These are phyloP conservation scores for Malacoraja senta DNA, from an alignment of 2,797 vertebrate species.

Conservation along the genomic window DNA sequence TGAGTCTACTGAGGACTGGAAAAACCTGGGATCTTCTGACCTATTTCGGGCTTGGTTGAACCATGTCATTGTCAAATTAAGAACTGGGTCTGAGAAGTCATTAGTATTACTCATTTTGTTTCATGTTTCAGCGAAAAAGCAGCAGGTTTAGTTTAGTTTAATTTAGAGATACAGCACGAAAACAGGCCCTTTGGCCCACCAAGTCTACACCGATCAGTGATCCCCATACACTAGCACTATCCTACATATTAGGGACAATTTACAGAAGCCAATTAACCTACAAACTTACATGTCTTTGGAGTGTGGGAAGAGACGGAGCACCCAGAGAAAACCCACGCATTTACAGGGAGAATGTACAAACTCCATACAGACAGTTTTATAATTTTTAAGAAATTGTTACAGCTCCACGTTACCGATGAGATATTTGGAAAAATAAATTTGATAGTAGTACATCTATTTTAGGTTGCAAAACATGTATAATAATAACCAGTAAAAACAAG, in stretches of 20 bases:
- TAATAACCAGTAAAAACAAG: background rate
- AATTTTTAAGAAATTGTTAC: background rate
- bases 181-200: too few relatives aligned
- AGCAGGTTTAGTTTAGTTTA: background rate
- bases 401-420: background rate
- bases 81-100: background rate
- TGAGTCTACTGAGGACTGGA: background rate
- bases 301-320: too few relatives aligned
- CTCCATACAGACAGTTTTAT: background rate
- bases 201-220: too few relatives aligned
- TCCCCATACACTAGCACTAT: too few relatives aligned
- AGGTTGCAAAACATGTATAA: background rate
- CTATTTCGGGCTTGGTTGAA: background rate
- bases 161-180: too few relatives aligned
- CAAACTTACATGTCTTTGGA: too few relatives aligned
- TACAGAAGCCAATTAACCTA: too few relatives aligned
- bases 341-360: too few relatives aligned
- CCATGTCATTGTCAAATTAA: background rate
- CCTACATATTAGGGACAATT: too few relatives aligned
- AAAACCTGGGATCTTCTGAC: background rate
- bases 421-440: background rate
- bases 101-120: background rate
- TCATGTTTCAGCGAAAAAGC: background rate
- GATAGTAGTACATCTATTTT: background rate
- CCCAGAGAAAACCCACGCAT: too few relatives aligned